Evolutionary conservation across 2,888 invertebrate species (phyloP), one percentile per base, ranked within the genome.

Genomic region (Steinernema scapterisci): DNA sequence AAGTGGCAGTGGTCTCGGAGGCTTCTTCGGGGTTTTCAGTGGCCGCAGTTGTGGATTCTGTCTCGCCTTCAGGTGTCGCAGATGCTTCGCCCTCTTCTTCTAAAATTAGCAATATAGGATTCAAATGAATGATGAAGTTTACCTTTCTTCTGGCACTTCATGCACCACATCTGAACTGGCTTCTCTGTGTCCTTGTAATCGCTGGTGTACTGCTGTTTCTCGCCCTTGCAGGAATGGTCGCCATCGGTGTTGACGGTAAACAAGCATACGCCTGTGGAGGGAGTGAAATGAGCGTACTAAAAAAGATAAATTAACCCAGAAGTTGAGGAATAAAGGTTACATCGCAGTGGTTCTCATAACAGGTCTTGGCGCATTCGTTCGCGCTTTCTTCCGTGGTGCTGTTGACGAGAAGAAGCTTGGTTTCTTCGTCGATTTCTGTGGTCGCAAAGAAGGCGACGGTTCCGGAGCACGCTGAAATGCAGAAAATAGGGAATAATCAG

Each of bases 161-260:
- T 74, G 51, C 74, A 74, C 38, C n/a, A 71, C 70, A 74, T 44
- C 23, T 74, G 70, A n/a, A 74, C 43, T 19, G 44, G 31, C n/a
- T 45, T 70, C n/a, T 31, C 51, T n/a, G 56, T 3, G 71, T 77
- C 27, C 73, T 76, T 72, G 73, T 76, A 48, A 75, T 75, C 1
- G 75, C 51, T 25, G 70, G 13, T 72, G n/a, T 46, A 21, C 5
- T 72, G 23, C 72, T 72, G 48, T 70, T 73, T 54, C 71, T 76
- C 27, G 76, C 75, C 11, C 76, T 76, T 48, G 77, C 77, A 70
- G 72, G 77, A 44, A 77, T 75, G 63, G 75, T 77, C 46, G 76
- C 77, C 71, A 70, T 83, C 82, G 2, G 83, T 83, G 56, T 81
- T 81, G 11, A 78, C 79, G 7, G 81, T 82, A 75, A 76, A 83